A percentile compares a stretch with the other conserved stretches of the same genome.
These are phyloP conservation scores for Australoheros facetus DNA, from an alignment of 2,797 vertebrate species.

Conservation along the genomic window DNA sequence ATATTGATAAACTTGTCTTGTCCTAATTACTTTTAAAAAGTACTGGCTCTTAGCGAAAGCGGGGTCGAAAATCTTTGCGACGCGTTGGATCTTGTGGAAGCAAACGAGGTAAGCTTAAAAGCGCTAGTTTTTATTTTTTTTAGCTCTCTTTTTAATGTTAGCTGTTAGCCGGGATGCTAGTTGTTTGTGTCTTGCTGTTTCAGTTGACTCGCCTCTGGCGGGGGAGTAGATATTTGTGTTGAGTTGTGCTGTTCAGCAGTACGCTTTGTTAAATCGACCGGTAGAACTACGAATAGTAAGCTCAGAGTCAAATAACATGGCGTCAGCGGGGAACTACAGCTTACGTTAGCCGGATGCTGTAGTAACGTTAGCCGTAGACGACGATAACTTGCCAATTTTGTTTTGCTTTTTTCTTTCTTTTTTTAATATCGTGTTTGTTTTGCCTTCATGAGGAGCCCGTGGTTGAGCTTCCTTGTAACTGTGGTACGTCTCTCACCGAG, in stretches of 20 bases:
- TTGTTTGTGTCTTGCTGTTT: constrained; percentile 5
- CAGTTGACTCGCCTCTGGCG: neutral
- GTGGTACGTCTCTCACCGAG: neutral
- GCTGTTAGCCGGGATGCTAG: constrained; percentile 70
- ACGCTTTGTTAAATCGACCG: neutral
- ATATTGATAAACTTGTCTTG: constrained; percentile 59
- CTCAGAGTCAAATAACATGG: constrained; percentile 44
- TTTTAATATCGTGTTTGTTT: neutral
- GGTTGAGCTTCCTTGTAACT: neutral
- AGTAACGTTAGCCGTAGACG: constrained; percentile 42
- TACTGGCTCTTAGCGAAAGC: constrained; percentile 24
- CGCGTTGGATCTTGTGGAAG: constrained; percentile 47
- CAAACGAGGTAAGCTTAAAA: constrained; percentile 43
- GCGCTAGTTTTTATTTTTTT: neutral
- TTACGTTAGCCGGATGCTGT: constrained; percentile 53
- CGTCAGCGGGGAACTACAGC: constrained; percentile 44
- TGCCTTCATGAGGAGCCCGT: neutral
- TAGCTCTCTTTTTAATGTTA: constrained; percentile 27
- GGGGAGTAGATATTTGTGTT: neutral
- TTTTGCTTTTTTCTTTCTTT: neutral
- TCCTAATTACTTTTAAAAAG: constrained; percentile 72
- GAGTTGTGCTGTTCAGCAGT: neutral
- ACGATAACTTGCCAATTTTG: neutral
- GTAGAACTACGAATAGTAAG: constrained; percentile 3
- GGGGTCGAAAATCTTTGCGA: constrained; percentile 17